Evolutionary conservation across 2,797 vertebrate genomes (phyloP).

Genomic region (Chelon auratus): DNA sequence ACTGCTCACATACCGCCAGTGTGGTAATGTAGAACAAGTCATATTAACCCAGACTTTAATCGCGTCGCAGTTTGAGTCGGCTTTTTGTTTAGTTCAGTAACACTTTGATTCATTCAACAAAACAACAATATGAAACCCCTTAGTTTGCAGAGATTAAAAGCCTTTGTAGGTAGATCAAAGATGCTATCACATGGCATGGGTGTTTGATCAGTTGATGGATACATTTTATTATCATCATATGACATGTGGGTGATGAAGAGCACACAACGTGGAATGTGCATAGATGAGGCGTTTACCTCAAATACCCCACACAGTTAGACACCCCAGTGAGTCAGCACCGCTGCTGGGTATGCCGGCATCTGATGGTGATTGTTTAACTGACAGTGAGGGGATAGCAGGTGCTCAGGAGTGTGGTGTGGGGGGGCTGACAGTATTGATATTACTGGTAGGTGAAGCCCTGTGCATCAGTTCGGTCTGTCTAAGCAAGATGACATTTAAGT

Average conservation of each 20-base stretch:
- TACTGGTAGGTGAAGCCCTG: conserved; percentile 72
- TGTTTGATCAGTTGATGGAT: conserved; percentile 13
- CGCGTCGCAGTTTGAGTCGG: conserved; percentile 50
- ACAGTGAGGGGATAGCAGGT: conserved; percentile 56
- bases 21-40: conserved; percentile 68
- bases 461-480: conserved; percentile 45
- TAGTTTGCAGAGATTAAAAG: conserved; percentile 41
- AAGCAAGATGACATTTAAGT: conserved; percentile 72
- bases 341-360: conserved; percentile 19
- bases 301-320: conserved; percentile 44
- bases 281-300: conserved; percentile 6
- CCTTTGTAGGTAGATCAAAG: conserved; percentile 50
- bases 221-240: neutral
- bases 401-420: conserved; percentile 40
- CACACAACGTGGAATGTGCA: neutral
- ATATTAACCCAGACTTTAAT: conserved; percentile 65
- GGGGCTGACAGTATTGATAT: conserved; percentile 67
- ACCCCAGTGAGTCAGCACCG: conserved; percentile 72
- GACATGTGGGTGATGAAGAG: conserved; percentile 13
- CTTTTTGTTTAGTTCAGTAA: conserved; percentile 56
- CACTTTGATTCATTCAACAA: conserved; percentile 83
- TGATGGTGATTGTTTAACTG: conserved; percentile 51
- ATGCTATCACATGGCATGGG: neutral
- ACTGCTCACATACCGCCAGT: conserved; percentile 53
- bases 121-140: conserved; percentile 69